These are phyloP conservation scores for Drosophila pectinifera DNA, from an alignment of 1,140 invertebrate genomes.

Conservation along the genomic window DNA sequence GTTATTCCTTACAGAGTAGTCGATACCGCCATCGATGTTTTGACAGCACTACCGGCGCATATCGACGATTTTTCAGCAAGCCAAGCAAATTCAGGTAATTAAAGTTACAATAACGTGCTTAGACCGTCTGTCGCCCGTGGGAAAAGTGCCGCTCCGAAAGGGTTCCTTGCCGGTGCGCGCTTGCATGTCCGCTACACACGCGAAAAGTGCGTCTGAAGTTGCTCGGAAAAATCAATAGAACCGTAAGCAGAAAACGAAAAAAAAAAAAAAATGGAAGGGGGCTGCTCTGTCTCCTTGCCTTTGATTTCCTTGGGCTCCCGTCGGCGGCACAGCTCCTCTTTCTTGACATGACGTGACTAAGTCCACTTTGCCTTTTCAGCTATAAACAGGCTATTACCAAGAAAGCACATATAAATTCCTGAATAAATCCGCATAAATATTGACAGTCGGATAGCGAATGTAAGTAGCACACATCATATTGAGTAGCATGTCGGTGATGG, in stretches of 20 bases:
- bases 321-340: conserved; percentile 25
- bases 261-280: conserved; percentile 57
- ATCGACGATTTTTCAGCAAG: conserved; percentile 52
- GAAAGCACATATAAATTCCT: conserved; percentile 72
- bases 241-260: conserved; percentile 22
- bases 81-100: conserved; percentile 54
- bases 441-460: conserved; percentile 58
- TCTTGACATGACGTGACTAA: conserved; percentile 74
- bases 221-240: conserved; percentile 67
- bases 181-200: conserved; percentile 42
- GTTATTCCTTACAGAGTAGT: too few relatives aligned
- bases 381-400: conserved; percentile 72
- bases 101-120: conserved; percentile 34
- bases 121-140: conserved; percentile 5
- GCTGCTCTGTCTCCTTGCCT: conserved; percentile 16
- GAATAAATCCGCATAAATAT: conserved; percentile 57
- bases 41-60: conserved; percentile 65
- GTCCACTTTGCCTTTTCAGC: conserved; percentile 73
- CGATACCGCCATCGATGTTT: too few relatives aligned
- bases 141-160: conserved; percentile 1
- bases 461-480: conserved; percentile 56
- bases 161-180: conserved; percentile 5
- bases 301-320: conserved; percentile 2
- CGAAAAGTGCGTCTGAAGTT: conserved; percentile 60
- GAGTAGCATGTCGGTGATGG: not conserved